phyloP scores from a whole-genome alignment of 1,140 invertebrate species.

The Heliconius hermathena region DNA sequence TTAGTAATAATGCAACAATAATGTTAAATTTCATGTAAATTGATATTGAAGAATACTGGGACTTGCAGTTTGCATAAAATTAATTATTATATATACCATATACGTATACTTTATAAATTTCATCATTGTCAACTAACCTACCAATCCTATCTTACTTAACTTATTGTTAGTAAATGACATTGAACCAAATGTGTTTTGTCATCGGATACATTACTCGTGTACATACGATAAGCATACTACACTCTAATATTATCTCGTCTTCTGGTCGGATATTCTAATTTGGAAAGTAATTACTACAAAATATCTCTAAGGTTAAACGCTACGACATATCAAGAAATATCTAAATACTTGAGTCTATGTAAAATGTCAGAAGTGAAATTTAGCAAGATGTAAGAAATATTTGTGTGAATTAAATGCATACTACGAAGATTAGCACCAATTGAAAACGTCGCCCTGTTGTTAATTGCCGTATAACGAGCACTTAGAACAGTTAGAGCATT shows the following conservation, averaged over 20 bases:
- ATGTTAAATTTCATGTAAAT: not conserved
- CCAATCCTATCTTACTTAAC: conserved; percentile 13
- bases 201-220: conserved; percentile 22
- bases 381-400: conserved; percentile 26
- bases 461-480: conserved; percentile 61
- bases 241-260: not conserved
- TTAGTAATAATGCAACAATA: conserved; percentile 2
- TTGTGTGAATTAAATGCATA: conserved; percentile 22
- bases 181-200: conserved; percentile 40
- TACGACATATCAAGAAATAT: not conserved
- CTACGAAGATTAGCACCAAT: conserved; percentile 37
- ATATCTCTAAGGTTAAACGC: not conserved
- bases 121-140: not conserved
- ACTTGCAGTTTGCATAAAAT: not conserved
- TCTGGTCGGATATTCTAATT: conserved; percentile 17
- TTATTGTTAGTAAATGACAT: conserved; percentile 36
- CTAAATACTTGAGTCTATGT: not conserved
- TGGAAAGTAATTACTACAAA: conserved; percentile 16
- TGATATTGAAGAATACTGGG: not conserved
- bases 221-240: conserved; percentile 13
- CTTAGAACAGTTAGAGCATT: conserved; percentile 59
- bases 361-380: not conserved
- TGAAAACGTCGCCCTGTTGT: conserved; percentile 49
- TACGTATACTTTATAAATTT: not conserved
- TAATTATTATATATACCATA: not conserved